phyloP scores from a whole-genome alignment of 2,797 vertebrate genomes.

The Tolypeutes matacus region DNA sequence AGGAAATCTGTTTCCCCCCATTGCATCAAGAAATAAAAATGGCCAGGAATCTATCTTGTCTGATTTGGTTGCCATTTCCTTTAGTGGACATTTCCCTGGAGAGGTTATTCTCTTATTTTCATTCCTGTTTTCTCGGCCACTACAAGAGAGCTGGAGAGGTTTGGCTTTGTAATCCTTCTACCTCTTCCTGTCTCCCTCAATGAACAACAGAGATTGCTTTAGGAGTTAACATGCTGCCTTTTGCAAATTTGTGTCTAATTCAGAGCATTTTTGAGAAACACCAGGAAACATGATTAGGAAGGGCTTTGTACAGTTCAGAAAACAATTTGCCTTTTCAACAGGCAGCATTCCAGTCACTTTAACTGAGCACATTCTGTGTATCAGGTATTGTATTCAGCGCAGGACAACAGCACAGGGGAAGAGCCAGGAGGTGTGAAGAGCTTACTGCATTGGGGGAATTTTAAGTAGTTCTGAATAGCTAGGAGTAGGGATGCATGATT shows the following conservation, averaged over 20 bases:
- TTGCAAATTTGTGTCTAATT: background rate
- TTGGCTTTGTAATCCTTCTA: background rate
- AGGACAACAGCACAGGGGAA: background rate
- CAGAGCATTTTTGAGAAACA: background rate
- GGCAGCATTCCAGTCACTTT: background rate
- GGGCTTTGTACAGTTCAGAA: background rate
- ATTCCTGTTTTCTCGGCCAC: background rate
- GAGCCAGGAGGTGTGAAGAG: background rate
- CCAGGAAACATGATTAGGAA: background rate
- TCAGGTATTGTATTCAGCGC: background rate
- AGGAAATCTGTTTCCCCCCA: slow-evolving; percentile 6
- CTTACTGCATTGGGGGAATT: background rate
- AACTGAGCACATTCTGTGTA: background rate
- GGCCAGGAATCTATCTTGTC: background rate
- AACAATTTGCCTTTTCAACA: background rate
- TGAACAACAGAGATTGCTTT: background rate
- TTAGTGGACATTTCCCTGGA: background rate
- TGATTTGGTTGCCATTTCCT: background rate
- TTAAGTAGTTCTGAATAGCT: background rate
- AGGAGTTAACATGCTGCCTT: background rate
- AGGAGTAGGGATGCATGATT: background rate
- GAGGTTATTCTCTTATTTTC: background rate
- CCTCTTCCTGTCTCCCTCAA: background rate
- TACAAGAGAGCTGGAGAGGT: slow-evolving; percentile 23
- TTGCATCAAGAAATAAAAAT: slow-evolving; percentile 5